Base-by-base conservation (phyloP, 2,888 invertebrate species). In the Ditula angustiorana region DNA sequence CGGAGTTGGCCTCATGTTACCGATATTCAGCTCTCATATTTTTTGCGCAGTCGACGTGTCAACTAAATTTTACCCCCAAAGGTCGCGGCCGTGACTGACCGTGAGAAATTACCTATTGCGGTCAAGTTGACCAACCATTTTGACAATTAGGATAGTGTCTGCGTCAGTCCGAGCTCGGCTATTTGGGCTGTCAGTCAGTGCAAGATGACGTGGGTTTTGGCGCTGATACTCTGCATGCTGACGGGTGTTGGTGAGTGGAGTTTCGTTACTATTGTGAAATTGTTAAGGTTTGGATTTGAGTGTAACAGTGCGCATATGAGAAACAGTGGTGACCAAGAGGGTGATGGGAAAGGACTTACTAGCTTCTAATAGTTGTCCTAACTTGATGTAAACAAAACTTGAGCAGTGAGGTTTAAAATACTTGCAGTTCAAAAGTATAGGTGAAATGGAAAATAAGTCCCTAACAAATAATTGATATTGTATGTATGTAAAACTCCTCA, bases 101-200 rank as follows among this genome's bases (percentile, higher is more conserved):
- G 89, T 88, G 85, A 79, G 85, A 84, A 89, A 90, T 90, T 84
- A 75, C 72, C 74, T 71, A 79, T 82, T 74, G 83, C 79, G 80
- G 78, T 70, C 74, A 73, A 69, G 62, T 64, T 50, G 41, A 69
- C 83, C 85, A 74, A 68, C 85, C 80, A 85, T 87, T 73, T 72
- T 61, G 71, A 69, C 71, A 79, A 76, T 79, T 78, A 77, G 80
- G 79, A 81, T 83, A 76, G 76, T 72, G 69, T 68, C 61, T 55
- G 64, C 71, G 67, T 66, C 72, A 69, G 61, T 52, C 67, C 70
- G 68, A 53, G 68, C 30, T 62, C 56, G 71, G 69, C 71, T 77
- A 77, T 77, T 77, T 68, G 74, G 55, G 68, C 57, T 65, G 64
- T 66, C 63, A 72, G 69, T 70, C 68, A 67, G 67, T 62, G 55